Conservation (phyloP, 2,888 invertebrate species). For the Oscheius sp. region DNA sequence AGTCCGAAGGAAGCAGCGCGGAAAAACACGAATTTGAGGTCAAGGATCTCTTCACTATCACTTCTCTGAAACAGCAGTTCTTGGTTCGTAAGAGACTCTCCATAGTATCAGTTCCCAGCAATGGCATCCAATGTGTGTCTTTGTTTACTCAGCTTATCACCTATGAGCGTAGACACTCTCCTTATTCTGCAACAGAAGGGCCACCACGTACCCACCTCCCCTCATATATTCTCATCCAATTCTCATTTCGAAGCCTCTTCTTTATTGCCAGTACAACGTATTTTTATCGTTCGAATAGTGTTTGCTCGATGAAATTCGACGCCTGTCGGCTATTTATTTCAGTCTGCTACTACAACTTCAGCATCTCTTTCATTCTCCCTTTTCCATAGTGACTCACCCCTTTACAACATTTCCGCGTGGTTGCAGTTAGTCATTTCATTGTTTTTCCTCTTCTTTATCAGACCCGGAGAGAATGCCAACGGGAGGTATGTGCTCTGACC, state of each 20-base stretch:
- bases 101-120: too few relatives aligned
- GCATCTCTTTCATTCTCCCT: not conserved
- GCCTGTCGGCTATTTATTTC: slow-evolving; percentile 22
- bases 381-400: slow-evolving; percentile 7
- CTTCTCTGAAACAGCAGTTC: too few relatives aligned
- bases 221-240: not conserved
- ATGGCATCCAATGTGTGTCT: not conserved
- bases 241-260: not conserved
- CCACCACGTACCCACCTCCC: not conserved
- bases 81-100: too few relatives aligned
- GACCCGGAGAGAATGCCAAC: not conserved
- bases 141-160: slow-evolving; percentile 26
- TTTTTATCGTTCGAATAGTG: slow-evolving; percentile 9
- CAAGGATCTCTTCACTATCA: slow-evolving; percentile 7
- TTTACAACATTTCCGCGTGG: too few relatives aligned
- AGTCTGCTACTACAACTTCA: not conserved
- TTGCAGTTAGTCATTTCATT: too few relatives aligned
- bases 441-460: not conserved
- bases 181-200: slow-evolving; percentile 3
- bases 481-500: not conserved
- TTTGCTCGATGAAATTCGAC: slow-evolving; percentile 31
- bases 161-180: slow-evolving; percentile 3
- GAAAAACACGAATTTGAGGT: not conserved
- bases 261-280: slow-evolving; percentile 2
- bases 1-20: too few relatives aligned